phyloP scores from a whole-genome alignment of 2,797 vertebrate species.

The Sebastes wilsoni region DNA sequence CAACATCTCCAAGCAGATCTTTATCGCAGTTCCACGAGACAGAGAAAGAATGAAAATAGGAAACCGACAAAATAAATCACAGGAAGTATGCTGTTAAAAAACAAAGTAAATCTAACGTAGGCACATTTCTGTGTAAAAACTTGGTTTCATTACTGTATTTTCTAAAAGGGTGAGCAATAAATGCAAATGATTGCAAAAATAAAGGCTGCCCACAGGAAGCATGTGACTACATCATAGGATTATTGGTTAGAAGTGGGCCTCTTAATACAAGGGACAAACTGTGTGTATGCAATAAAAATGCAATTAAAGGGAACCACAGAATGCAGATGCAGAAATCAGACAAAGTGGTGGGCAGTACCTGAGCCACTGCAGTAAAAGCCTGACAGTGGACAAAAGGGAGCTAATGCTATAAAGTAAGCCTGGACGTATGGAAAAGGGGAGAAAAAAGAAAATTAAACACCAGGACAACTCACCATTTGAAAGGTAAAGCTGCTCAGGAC shows the following conservation, averaged over 20 bases:
- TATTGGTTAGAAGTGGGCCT: neutral
- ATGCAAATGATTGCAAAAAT: neutral
- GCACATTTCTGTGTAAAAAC: neutral
- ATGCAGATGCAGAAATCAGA: slow-evolving; percentile 1
- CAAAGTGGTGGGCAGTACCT: neutral
- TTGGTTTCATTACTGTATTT: neutral
- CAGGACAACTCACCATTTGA: slow-evolving; percentile 90
- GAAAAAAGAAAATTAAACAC: neutral
- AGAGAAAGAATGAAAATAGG: neutral
- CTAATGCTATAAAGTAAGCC: neutral
- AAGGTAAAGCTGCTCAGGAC: slow-evolving; percentile 91
- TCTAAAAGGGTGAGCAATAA: neutral
- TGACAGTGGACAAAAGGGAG: neutral
- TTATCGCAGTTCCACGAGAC: neutral
- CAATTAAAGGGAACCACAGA: neutral
- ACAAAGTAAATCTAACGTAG: neutral
- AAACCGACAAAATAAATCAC: neutral
- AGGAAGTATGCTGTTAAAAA: neutral
- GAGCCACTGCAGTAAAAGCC: slow-evolving; percentile 23
- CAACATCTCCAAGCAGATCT: neutral
- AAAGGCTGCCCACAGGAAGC: neutral
- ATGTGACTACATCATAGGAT: neutral
- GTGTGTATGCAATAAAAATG: neutral
- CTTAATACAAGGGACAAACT: neutral
- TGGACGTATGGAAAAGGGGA: neutral